Evolutionary conservation across 2,797 vertebrate species (phyloP), one percentile per base, ranked within the genome.

Genomic region (Phalloptychus januarius): DNA sequence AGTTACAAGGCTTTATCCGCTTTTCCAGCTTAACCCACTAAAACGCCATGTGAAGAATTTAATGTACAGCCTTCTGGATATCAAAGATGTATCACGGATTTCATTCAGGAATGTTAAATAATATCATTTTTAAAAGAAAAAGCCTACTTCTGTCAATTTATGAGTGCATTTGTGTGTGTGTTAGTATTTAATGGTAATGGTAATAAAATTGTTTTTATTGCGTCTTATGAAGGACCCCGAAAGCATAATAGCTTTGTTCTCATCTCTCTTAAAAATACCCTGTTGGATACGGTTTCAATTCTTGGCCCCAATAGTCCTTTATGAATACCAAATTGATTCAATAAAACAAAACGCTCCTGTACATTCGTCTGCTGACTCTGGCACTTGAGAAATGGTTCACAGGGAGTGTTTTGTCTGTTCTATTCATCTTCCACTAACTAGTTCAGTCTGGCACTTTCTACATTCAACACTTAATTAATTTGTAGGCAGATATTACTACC

Each of bases 391-490:
- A 80, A 52, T 85, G 79, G 71, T 81, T 44, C 81, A 85, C 86
- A 81, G 83, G 77, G 84, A 33, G 50, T 72, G 75, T 80, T 86
- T 86, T 83, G 52, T 86, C 74, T 82, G 56, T 83, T 81, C 83
- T 73, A 23, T 70, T 80, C 31, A 70, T 79, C 80, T 73, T 77
- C 83, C 61, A 79, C 46, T 25, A 65, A 76, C 28, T 79, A 28
- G 77, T 83, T 83, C 52, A 77, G 75, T 89, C 78, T 81, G 85
- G 79, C 85, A 84, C 77, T 78, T 67, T 50, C 81, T 87, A 91
- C 83, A 93, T 88, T 94, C 85, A 91, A 91, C 91, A 94, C 91
- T 92, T 94, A 76, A 88, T 90, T 84, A 81, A 85, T 3, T 50
- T 85, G 72, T 74, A 79, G 83, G 72, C 63, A 76, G 75, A 72